These are phyloP conservation scores for Maniola hyperantus DNA, from an alignment of 2,888 invertebrate species.

Conservation along the genomic window DNA sequence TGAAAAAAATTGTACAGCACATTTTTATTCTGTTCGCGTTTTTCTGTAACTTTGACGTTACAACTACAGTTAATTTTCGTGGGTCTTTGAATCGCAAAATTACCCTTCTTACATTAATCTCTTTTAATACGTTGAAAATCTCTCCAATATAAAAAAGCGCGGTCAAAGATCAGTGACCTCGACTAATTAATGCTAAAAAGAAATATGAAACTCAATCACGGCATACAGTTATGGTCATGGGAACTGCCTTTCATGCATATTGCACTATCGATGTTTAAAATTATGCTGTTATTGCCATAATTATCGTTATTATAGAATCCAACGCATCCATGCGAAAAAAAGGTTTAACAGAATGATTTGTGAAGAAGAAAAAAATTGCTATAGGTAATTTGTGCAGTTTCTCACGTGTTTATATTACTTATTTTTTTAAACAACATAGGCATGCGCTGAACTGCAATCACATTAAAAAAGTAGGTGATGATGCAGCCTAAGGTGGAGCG, in stretches of 20 bases:
- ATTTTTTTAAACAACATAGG: neutral
- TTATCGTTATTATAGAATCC: constrained; percentile 41
- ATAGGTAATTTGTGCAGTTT: neutral
- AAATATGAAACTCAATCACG: constrained; percentile 70
- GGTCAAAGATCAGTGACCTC: constrained; percentile 67
- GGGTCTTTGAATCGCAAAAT: neutral
- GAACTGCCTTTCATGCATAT: constrained; percentile 74
- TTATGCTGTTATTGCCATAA: constrained; percentile 54
- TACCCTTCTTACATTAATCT: neutral
- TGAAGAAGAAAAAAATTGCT: neutral
- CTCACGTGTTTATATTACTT: neutral
- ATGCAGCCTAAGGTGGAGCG: no score
- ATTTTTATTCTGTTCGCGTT: neutral
- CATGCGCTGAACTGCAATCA: no score
- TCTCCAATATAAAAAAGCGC: constrained; percentile 34
- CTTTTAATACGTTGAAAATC: constrained; percentile 13
- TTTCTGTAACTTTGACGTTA: neutral
- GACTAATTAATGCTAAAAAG: constrained; percentile 62
- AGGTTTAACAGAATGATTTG: constrained; percentile 8
- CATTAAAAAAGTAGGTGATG: no score
- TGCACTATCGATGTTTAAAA: constrained; percentile 66
- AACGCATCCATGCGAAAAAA: constrained; percentile 13
- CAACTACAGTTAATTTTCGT: neutral
- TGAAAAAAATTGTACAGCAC: neutral
- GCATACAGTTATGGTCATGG: constrained; percentile 77